Evolutionary conservation across 2,797 vertebrate species (phyloP).

Genomic region (Oryzias sinensis): DNA sequence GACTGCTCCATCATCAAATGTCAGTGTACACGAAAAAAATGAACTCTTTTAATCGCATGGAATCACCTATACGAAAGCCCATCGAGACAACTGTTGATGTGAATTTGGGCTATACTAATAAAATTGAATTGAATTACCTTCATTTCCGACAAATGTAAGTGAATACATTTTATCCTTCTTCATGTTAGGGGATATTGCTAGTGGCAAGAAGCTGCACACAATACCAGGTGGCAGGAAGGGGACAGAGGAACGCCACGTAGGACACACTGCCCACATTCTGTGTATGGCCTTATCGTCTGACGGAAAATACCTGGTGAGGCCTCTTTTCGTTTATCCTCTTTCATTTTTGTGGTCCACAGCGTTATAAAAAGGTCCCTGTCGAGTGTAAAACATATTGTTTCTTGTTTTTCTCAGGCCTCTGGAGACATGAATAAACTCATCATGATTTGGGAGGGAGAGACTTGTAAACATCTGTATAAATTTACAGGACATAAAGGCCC

Average conservation of each 20-base stretch:
- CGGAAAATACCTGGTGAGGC: conserved; percentile 89
- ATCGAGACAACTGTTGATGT: too few relatives aligned
- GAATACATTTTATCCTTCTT: background rate
- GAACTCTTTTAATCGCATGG: too few relatives aligned
- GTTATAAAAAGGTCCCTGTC: background rate
- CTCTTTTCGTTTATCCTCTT: background rate
- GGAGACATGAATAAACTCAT: conserved; percentile 93
- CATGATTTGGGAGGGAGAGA: conserved; percentile 91
- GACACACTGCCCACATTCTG: conserved; percentile 86
- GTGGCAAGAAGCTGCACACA: conserved; percentile 85
- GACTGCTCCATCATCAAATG: conserved; percentile 96
- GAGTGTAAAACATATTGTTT: background rate
- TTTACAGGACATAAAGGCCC: conserved; percentile 91
- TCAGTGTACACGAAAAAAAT: conserved; percentile 65
- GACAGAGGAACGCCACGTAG: conserved; percentile 77
- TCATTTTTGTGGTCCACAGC: background rate
- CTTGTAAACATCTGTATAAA: conserved; percentile 86
- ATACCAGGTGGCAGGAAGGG: conserved; percentile 87
- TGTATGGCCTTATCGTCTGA: conserved; percentile 94
- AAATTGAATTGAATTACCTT: too few relatives aligned
- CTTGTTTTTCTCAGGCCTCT: conserved; percentile 78
- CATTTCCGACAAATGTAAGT: background rate
- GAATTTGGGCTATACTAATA: too few relatives aligned
- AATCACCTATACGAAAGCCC: too few relatives aligned
- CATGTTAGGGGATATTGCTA: conserved; percentile 86